Conservation (phyloP, 2,797 vertebrate genomes). For the Centropyge bicolor region DNA sequence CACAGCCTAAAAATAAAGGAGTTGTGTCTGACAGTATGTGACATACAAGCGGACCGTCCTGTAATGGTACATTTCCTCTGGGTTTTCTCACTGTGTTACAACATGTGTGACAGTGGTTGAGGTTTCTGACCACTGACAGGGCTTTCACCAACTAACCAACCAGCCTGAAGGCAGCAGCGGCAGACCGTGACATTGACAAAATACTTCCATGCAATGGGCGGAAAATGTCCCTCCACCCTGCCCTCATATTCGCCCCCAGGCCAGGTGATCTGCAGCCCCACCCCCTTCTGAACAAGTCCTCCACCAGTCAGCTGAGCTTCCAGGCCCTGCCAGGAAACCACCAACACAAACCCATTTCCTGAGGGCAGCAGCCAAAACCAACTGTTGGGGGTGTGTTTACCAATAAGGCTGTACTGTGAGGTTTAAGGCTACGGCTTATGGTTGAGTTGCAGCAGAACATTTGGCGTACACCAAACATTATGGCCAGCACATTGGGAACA, state of each 20-base stretch:
- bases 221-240: constrained; percentile 37
- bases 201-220: constrained; percentile 56
- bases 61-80: constrained; percentile 45
- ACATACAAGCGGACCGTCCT: constrained; percentile 19
- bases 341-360: constrained; percentile 79
- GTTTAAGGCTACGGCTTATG: constrained; percentile 48
- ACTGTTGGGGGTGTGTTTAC: constrained; percentile 73
- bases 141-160: constrained; percentile 63
- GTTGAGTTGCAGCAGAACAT: constrained; percentile 34
- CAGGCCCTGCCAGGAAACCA: constrained; percentile 67
- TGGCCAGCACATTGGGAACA: constrained; percentile 56
- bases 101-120: constrained; percentile 68
- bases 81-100: constrained; percentile 46
- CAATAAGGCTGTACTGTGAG: constrained; percentile 71
- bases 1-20: constrained; percentile 8
- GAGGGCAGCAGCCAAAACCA: constrained; percentile 69
- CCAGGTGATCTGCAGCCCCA: constrained; percentile 65
- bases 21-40: constrained; percentile 14
- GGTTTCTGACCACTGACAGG: constrained; percentile 75
- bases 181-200: constrained; percentile 73
- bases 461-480: constrained; percentile 28
- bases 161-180: constrained; percentile 58
- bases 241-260: constrained; percentile 50
- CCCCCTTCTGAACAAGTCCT: constrained; percentile 49
- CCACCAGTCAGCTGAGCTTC: constrained; percentile 57